Evolutionary conservation across 2,113 vertebrate species (phyloP).

Genomic region (Pterophyllum scalare): DNA sequence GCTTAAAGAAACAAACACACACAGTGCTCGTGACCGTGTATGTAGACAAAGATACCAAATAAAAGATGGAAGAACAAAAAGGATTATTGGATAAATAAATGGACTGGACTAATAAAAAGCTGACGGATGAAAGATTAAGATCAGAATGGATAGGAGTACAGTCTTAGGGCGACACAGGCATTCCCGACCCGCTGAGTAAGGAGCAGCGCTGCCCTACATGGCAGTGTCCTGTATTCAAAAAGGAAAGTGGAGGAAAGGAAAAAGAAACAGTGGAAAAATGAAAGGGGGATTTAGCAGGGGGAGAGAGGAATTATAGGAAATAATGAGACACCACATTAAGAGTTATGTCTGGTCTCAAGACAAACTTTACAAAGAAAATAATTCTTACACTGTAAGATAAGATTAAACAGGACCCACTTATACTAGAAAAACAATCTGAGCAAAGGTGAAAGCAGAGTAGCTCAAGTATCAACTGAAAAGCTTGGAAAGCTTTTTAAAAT

Average conservation of each 20-base stretch:
- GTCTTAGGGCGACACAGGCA: constrained; percentile 43
- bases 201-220: constrained; percentile 73
- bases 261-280: constrained; percentile 57
- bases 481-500: not conserved
- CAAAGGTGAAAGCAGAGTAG: not conserved
- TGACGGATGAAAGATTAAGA: constrained; percentile 18
- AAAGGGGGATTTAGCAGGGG: not conserved
- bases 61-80: not conserved
- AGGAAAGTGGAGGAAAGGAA: constrained; percentile 18
- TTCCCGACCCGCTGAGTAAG: constrained; percentile 61
- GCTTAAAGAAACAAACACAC: not conserved
- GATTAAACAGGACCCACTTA: not conserved
- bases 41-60: not conserved
- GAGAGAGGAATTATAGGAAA: constrained; percentile 51
- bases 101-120: not conserved
- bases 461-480: not conserved
- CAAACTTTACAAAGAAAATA: constrained; percentile 30
- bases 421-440: not conserved
- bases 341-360: constrained; percentile 26
- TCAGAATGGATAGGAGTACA: constrained; percentile 12
- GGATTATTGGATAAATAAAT: not conserved
- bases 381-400: constrained; percentile 24
- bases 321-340: constrained; percentile 31
- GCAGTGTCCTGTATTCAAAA: constrained; percentile 58
- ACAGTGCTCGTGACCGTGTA: not conserved